Base-by-base conservation (phyloP, 2,113 vertebrate genomes). In the Brachypteracias leptosomus region DNA sequence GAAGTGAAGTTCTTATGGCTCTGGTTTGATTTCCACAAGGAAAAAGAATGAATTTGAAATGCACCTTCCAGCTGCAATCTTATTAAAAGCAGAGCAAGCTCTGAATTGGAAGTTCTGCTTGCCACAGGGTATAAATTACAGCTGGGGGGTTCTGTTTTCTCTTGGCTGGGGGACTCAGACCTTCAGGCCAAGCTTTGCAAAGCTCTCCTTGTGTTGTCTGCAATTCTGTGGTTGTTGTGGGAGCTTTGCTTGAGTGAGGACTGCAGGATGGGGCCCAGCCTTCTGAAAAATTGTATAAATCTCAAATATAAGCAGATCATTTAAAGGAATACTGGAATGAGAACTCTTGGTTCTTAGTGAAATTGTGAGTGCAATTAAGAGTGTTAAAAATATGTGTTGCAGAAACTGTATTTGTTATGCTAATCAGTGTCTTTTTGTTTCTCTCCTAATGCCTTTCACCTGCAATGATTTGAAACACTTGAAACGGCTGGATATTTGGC, bases 21-120 rank as follows among this genome's bases (percentile, higher is more conserved):
- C 88, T 90, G 82, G 85, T 89, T 80, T 70, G 72, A 87, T 96
- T 97, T 95, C 87, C 80, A 89, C 85, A 52, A 77, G 90, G 89
- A 94, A 80, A 93, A 94, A 78, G 63, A 62, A 74, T 82, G 44
- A 72, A 86, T 97, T 93, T 81, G 88, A 89, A 89, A 80, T 52
- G 19, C 72, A 44, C 52, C 47, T 92, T 98, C 77, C 54, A 95
- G 88, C 95, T 88, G 85, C 59, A 91, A 71, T 75, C n/a, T 93
- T 90, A 76, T 85, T 89, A 90, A 91, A 92, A 95, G n/a, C 47
- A 76, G 68, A 87, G 33, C 76, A 86, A 51, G 89, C 77, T 71
- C 88, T 74, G 54, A 94, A 76, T 55, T 61, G 71, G 35, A 90
- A 93, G 75, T 65, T 90, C 29, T 89, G 79, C 51, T 88, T 61